These are phyloP conservation scores for Xestia sexstrigata DNA, from an alignment of 2,888 invertebrate genomes.

Conservation along the genomic window DNA sequence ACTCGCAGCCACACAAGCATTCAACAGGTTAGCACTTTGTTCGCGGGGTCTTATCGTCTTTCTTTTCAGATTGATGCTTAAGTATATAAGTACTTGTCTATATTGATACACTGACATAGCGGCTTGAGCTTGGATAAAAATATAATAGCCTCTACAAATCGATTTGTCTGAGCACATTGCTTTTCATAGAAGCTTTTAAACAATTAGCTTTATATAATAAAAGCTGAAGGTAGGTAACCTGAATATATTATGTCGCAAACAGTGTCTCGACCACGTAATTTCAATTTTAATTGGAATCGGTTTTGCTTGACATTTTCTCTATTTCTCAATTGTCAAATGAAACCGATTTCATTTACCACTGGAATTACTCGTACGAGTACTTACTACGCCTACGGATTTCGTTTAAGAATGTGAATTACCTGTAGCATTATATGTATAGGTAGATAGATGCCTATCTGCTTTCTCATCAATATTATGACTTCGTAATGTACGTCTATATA, in stretches of 20 bases:
- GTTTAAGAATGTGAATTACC: constrained; percentile 19
- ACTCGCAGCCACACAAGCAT: constrained; percentile 69
- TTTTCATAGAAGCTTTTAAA: constrained; percentile 12
- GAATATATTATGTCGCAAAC: constrained; percentile 18
- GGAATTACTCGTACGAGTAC: constrained; percentile 40
- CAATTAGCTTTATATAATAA: constrained; percentile 11
- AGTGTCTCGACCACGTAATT: constrained; percentile 38
- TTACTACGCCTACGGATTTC: constrained; percentile 14
- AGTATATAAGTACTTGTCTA: constrained; percentile 56
- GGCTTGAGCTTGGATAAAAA: constrained; percentile 18
- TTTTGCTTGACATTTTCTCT: constrained; percentile 38
- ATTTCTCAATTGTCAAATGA: constrained; percentile 58
- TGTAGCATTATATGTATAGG: neutral
- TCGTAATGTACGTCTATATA: constrained; percentile 7
- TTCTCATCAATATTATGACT: constrained; percentile 1
- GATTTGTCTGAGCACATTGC: constrained; percentile 23
- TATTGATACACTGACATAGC: constrained; percentile 47
- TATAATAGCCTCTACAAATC: constrained; percentile 12
- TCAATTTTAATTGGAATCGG: constrained; percentile 52
- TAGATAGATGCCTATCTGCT: neutral
- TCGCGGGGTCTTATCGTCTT: constrained; percentile 70
- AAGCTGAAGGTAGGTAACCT: neutral
- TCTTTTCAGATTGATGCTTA: constrained; percentile 67
- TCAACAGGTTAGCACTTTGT: constrained; percentile 83
- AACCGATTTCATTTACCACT: constrained; percentile 46